Percentiles rank a stretch among this genome's conserved stretches.
These are phyloP conservation scores for Halcyon leucocephala DNA, from an alignment of 2,797 vertebrate genomes.

Conservation along the genomic window DNA sequence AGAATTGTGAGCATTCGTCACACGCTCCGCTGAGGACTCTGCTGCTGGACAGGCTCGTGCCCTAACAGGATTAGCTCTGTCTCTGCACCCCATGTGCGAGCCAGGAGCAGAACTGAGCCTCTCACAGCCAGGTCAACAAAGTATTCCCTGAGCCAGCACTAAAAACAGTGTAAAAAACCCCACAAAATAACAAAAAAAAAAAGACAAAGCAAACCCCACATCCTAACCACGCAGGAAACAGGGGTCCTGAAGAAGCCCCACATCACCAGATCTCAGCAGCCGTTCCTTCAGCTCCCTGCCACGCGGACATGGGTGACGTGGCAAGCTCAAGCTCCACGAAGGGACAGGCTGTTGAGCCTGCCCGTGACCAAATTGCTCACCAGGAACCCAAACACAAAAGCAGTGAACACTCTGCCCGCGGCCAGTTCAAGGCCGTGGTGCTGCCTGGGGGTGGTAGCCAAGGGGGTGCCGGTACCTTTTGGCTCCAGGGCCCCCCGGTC, in stretches of 20 bases:
- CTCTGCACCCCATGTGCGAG: rapidly evolving
- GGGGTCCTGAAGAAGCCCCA: neutral
- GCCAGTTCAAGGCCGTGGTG: too few relatives aligned
- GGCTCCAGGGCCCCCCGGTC: rapidly evolving
- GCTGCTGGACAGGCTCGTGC: neutral
- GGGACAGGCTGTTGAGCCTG: neutral
- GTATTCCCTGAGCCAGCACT: neutral
- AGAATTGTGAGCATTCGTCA: rapidly evolving
- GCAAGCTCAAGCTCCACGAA: neutral
- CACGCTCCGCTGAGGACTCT: rapidly evolving
- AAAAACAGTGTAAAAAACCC: neutral
- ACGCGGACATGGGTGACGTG: rapidly evolving
- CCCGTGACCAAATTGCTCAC: rapidly evolving
- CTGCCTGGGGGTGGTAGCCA: rapidly evolving
- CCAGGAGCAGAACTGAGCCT: neutral
- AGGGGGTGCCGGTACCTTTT: neutral
- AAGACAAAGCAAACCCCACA: neutral
- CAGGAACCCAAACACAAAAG: rapidly evolving
- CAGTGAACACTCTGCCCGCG: rapidly evolving
- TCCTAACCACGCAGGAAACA: rapidly evolving
- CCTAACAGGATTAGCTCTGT: neutral
- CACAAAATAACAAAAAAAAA: too few relatives aligned
- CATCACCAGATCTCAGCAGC: rapidly evolving
- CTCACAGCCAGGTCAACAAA: neutral
- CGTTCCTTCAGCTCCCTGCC: rapidly evolving